phyloP scores from a whole-genome alignment of 2,113 vertebrate species.

The Dicerorhinus sumatrensis region DNA sequence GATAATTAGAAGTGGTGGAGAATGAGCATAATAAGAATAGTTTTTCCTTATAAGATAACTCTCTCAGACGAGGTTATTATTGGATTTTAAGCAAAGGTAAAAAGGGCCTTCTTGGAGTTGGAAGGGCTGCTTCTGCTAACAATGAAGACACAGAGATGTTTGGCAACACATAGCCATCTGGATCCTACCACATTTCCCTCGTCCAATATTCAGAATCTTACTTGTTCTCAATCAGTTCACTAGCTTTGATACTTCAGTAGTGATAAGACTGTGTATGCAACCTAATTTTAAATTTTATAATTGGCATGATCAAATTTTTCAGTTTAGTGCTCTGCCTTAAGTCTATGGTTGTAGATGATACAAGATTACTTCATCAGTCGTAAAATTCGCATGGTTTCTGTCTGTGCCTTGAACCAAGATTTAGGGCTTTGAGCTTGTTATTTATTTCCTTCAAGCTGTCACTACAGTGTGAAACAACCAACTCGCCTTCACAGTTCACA shows the following conservation, averaged over 20 bases:
- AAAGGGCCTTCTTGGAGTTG: background rate
- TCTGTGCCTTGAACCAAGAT: background rate
- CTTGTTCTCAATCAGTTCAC: background rate
- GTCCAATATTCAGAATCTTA: background rate
- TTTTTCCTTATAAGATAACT: conserved; percentile 25
- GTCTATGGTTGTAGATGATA: background rate
- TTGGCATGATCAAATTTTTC: background rate
- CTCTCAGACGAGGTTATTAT: background rate
- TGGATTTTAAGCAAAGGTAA: background rate
- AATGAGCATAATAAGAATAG: background rate
- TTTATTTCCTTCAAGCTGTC: background rate
- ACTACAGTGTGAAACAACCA: background rate
- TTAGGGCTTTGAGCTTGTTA: background rate
- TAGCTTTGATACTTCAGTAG: background rate
- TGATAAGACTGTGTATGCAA: background rate
- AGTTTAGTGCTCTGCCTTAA: background rate
- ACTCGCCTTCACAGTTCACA: background rate
- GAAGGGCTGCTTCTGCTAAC: background rate
- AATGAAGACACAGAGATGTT: background rate
- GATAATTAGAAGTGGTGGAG: conserved; percentile 49
- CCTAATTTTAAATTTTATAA: background rate
- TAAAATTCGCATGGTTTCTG: background rate
- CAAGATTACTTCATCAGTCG: background rate
- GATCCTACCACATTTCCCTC: background rate
- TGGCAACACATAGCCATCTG: background rate